Evolutionary conservation across 2,113 vertebrate species (phyloP), one percentile per base, ranked within the genome.

Genomic region (Pomatorhinus ruficollis): DNA sequence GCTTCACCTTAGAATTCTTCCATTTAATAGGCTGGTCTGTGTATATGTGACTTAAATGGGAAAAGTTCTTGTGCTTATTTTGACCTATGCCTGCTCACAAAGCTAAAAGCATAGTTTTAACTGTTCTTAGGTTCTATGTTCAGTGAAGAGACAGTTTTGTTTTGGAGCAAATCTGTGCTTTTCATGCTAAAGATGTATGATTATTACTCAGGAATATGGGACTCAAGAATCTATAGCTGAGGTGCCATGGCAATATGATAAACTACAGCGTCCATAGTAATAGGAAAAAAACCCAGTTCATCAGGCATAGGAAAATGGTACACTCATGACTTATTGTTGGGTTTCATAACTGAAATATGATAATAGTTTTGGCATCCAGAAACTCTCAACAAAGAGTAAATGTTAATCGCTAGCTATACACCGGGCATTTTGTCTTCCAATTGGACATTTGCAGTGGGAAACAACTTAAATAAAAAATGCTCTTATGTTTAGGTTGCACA

Each of bases 291-390:
- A 23, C 22, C 25, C 25, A 42, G 4, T 74, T 65, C 8, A 24
- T 45, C 17, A n/a, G 13, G 19, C 8, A 30, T 1, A 72, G 10
- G 42, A 77, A 69, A 89, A 69, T 39, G 27, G 6, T 45, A 60
- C 0, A 0, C 42, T 83, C 2, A 0, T 60, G 81, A 16, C 24
- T 83, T 72, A 31, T 59, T 60, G 1, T 16, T 57, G 8, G 15
- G 15, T 53, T 77, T 72, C 30, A 11, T 54, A 49, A 66, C 11
- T 53, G 39, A 53, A 61, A 66, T 21, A 4, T 56, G 23, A 13
- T 16, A 72, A 8, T 9, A 16, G 5, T 22, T 30, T 14, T 53
- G 12, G 8, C 18, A 35, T 45, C 49, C 63, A 71, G 49, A 49
- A 89, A 49, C 5, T 3, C 37, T 56, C 57, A 49, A 37, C 0